These are phyloP conservation scores for Seriola rivoliana DNA, from an alignment of 2,113 vertebrate species.

Conservation along the genomic window DNA sequence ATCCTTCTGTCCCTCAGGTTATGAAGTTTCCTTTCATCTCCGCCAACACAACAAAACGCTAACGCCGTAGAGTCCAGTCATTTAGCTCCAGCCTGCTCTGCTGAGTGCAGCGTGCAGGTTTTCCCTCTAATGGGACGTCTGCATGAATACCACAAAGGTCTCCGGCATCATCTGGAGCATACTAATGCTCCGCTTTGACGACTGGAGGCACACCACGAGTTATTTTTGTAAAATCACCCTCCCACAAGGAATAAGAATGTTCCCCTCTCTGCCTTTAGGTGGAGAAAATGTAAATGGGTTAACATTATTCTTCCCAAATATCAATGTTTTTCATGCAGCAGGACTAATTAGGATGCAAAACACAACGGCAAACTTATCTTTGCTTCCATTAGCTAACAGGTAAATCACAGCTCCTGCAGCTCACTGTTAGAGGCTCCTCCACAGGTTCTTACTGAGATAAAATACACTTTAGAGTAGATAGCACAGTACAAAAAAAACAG, in stretches of 20 bases:
- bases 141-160: constrained; percentile 41
- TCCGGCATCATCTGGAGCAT: constrained; percentile 29
- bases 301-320: constrained; percentile 41
- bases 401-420: not conserved
- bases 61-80: constrained; percentile 21
- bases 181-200: constrained; percentile 40
- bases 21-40: constrained; percentile 41
- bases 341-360: constrained; percentile 44
- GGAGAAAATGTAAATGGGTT: constrained; percentile 37
- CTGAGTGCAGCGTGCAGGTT: constrained; percentile 23
- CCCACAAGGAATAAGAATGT: constrained; percentile 16
- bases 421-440: not conserved
- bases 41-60: not conserved
- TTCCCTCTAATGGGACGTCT: constrained; percentile 26
- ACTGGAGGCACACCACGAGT: not conserved
- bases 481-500: not conserved
- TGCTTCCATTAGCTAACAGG: not conserved
- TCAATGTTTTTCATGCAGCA: constrained; percentile 2
- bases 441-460: constrained; percentile 10
- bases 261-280: constrained; percentile 6
- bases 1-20: not conserved
- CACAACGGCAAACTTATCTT: not conserved
- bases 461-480: constrained; percentile 5
- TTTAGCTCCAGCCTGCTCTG: constrained; percentile 5
- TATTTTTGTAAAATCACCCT: constrained; percentile 26